Evolutionary conservation across 2,797 vertebrate genomes (phyloP).

Genomic region (Hybognathus amarus): DNA sequence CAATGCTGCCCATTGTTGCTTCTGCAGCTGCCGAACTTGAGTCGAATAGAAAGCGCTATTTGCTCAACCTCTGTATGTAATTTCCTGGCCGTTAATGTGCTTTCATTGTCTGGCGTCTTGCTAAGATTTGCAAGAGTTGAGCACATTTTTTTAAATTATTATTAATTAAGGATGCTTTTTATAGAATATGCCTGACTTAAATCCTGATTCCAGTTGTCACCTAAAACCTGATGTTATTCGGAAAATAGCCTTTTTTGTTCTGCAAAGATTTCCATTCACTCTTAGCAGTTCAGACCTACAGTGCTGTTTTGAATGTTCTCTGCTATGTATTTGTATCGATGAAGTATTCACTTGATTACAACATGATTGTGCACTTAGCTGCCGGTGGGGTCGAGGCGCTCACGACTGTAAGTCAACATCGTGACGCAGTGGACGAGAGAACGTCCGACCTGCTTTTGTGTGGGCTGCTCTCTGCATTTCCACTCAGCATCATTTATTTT

Average conservation of each 20-base stretch:
- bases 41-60: conserved; percentile 48
- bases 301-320: conserved; percentile 19
- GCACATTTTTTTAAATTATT: background rate
- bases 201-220: background rate
- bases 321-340: background rate
- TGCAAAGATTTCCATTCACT: conserved; percentile 2
- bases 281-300: background rate
- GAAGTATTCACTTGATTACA: conserved; percentile 32
- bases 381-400: conserved; percentile 13
- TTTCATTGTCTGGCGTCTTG: conserved; percentile 30
- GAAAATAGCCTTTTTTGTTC: background rate
- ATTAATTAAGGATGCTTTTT: background rate
- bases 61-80: conserved; percentile 38
- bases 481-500: conserved; percentile 48
- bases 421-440: conserved; percentile 44
- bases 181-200: background rate
- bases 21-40: conserved; percentile 36
- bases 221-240: background rate
- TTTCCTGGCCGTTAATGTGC: conserved; percentile 31
- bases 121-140: conserved; percentile 18
- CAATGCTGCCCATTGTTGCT: conserved; percentile 21
- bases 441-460: conserved; percentile 40
- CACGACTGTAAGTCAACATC: conserved; percentile 47
- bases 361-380: conserved; percentile 42
- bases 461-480: conserved; percentile 48